These are phyloP conservation scores for Heterodera filipjevi DNA, from an alignment of 2,888 invertebrate genomes.

Conservation along the genomic window DNA sequence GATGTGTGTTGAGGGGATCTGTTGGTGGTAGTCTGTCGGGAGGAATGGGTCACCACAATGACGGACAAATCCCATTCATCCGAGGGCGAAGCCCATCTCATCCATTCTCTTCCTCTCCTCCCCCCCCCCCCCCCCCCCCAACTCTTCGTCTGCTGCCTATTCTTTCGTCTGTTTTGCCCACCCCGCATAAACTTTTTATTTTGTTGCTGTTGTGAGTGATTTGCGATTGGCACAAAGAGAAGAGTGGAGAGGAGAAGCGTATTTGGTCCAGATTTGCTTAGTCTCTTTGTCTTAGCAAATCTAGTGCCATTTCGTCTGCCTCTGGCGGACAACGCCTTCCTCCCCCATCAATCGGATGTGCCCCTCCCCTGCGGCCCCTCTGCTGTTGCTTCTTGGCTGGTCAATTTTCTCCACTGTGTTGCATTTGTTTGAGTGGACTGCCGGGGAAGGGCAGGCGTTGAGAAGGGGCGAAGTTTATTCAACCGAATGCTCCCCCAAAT, in stretches of 20 bases:
- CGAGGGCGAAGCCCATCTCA: constrained; percentile 11
- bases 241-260: too few relatives aligned
- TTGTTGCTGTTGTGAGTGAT: background rate
- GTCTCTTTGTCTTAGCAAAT: background rate
- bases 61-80: constrained; percentile 21
- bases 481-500: background rate
- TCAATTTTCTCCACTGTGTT: background rate
- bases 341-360: background rate
- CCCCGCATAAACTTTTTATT: constrained; percentile 12
- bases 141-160: background rate
- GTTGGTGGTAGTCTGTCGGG: background rate
- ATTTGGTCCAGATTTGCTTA: background rate
- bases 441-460: background rate
- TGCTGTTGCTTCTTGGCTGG: constrained; percentile 5
- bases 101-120: background rate
- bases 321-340: background rate
- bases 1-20: too few relatives aligned
- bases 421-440: constrained; percentile 17
- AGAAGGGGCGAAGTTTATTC: constrained; percentile 13
- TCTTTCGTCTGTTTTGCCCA: constrained; percentile 16
- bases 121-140: background rate
- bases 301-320: background rate
- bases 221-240: constrained; percentile 7
- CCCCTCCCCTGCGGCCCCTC: background rate
- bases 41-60: background rate